Conservation (phyloP, 2,888 invertebrate species). For the Yponomeuta evonymella region DNA sequence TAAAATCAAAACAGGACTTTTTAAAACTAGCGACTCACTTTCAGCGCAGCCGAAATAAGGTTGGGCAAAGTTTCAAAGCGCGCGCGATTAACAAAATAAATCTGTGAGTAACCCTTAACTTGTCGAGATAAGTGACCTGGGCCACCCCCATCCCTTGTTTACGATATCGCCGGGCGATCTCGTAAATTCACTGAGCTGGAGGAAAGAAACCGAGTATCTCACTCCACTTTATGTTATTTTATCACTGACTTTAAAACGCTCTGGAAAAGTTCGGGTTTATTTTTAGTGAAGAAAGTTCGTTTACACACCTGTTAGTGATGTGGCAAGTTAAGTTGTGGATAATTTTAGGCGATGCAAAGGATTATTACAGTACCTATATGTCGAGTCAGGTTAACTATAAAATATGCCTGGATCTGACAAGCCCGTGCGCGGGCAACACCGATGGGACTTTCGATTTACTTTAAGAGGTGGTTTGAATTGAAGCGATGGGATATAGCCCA, state of each 20-base stretch:
- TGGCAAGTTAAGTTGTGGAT: no score
- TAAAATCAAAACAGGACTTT: no score
- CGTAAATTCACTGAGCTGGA: conserved; percentile 4
- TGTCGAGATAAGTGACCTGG: conserved; percentile 22
- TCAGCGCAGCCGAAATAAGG: background rate
- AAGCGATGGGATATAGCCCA: no score
- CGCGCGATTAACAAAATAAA: conserved; percentile 14
- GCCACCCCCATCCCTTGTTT: conserved; percentile 11
- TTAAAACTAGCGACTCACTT: no score
- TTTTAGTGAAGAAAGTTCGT: background rate
- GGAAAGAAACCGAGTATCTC: conserved; percentile 2
- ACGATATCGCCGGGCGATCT: conserved; percentile 12
- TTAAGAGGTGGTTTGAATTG: no score
- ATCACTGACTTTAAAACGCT: conserved; percentile 5
- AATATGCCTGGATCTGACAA: no score
- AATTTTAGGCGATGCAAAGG: no score
- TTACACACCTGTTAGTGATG: no score
- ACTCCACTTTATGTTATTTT: conserved; percentile 7
- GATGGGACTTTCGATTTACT: no score
- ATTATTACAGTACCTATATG: no score
- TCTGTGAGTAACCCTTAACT: conserved; percentile 21
- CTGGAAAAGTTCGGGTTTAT: background rate
- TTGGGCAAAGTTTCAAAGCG: conserved; percentile 2
- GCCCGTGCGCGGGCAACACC: no score
- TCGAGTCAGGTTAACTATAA: no score